Base-by-base conservation (phyloP, 2,888 invertebrate species). In the Cynaeus angustus region DNA sequence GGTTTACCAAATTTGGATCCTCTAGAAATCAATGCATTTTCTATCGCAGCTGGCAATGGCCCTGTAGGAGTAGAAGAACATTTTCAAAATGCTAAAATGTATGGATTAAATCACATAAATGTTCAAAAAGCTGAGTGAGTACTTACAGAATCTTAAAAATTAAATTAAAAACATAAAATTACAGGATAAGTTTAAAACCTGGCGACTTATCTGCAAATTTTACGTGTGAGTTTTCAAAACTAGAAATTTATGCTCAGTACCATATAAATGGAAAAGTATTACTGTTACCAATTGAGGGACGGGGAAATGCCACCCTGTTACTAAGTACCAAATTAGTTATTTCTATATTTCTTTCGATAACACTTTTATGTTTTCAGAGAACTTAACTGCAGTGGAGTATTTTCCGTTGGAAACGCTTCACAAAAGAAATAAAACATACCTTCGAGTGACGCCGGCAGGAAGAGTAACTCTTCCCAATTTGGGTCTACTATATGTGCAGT, bases 41-140 rank as follows among this genome's bases (percentile, higher is more conserved):
- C 16, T 5, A 62, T 62, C 3, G 50, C 37, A 4, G 50, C 62
- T 8, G 50, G 62, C 7, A 9, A 3, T 10, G 53, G 66, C n/a
- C 55, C 66, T 0, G 52, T 73, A 1, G 50, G 56, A 10, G 59
- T 73, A 0, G 30, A 61, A 21, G 68, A 73, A 45, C 48, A 53
- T 6, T 70, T 66, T 33, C 48, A 58, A 33, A 61, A 71, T 21
- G 53, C 59, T 0, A 48, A 26, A 16, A 6, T 73, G 0, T 46
- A 9, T 7, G 72, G 72, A 33, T 56, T 70, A 3, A 48, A 5
- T 0, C 5, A 9, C 1, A 26, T 16, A 3, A 21, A 10, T 9
- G 10, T 48, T 16, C 10, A 48, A 48, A 10, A 48, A 21, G 48
- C 48, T 3, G 10, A 9, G 48, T 48, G 26, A 13, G 43, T 43